These are phyloP conservation scores for Cataglyphis albicans DNA, from an alignment of 2,888 invertebrate species.

Conservation along the genomic window DNA sequence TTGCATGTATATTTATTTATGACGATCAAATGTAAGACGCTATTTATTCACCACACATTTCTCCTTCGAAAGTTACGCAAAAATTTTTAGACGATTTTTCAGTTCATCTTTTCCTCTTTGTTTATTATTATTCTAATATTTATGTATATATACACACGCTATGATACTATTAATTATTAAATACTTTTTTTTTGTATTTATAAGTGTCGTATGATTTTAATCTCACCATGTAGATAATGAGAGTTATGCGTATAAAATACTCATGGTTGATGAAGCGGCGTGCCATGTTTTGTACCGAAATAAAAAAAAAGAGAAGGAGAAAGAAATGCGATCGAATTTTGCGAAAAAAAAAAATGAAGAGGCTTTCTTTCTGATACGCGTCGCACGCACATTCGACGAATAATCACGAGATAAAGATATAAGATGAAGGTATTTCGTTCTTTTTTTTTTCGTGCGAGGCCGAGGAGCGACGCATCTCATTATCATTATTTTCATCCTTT, in stretches of 20 bases:
- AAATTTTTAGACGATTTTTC: conserved; percentile 42
- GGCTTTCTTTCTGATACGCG: background rate
- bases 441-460: conserved; percentile 22
- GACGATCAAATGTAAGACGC: conserved; percentile 49
- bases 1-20: conserved; percentile 66
- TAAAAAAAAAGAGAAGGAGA: conserved; percentile 41
- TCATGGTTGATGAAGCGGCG: conserved; percentile 72
- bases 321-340: conserved; percentile 16
- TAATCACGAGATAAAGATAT: background rate
- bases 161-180: conserved; percentile 32
- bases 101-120: background rate
- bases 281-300: conserved; percentile 74
- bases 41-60: conserved; percentile 65
- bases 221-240: conserved; percentile 41
- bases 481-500: background rate
- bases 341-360: background rate
- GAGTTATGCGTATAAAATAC: conserved; percentile 62
- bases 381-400: conserved; percentile 16
- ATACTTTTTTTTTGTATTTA: conserved; percentile 40
- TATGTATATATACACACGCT: conserved; percentile 12
- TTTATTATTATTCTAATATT: conserved; percentile 25
- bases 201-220: conserved; percentile 43
- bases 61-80: conserved; percentile 10
- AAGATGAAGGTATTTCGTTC: conserved; percentile 14
- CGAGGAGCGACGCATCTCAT: conserved; percentile 22